phyloP scores from a whole-genome alignment of 2,113 vertebrate species.

The Nothocercus nigrocapillus region DNA sequence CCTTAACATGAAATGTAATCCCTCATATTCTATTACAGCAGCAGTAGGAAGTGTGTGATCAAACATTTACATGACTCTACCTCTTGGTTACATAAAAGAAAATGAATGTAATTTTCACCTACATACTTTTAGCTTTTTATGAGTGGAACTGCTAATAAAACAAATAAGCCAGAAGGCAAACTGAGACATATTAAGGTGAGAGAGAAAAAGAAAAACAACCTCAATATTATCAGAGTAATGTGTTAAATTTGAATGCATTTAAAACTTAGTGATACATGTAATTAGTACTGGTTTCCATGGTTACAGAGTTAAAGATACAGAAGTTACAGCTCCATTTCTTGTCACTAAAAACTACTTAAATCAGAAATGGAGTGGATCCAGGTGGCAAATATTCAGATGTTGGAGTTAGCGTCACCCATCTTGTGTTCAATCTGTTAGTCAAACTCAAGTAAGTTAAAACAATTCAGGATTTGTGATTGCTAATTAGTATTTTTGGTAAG shows the following conservation, averaged over 20 bases:
- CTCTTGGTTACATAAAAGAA: constrained; percentile 49
- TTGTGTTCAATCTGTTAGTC: constrained; percentile 55
- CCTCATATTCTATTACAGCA: background rate
- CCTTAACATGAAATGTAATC: background rate
- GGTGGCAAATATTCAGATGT: constrained; percentile 38
- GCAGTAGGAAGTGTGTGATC: constrained; percentile 12
- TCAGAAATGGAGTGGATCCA: constrained; percentile 56
- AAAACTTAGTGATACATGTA: constrained; percentile 58
- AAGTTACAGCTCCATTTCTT: constrained; percentile 36
- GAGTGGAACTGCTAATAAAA: constrained; percentile 16
- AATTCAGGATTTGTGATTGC: background rate
- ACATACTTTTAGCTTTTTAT: constrained; percentile 31
- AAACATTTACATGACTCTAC: constrained; percentile 55
- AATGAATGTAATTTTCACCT: constrained; percentile 58
- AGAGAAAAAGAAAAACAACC: constrained; percentile 39
- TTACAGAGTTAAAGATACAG: constrained; percentile 46
- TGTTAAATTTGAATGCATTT: constrained; percentile 64
- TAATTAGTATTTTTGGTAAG: background rate
- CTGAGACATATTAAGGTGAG: constrained; percentile 47
- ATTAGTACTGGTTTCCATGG: constrained; percentile 61
- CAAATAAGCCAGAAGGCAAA: constrained; percentile 61
- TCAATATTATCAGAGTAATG: constrained; percentile 53
- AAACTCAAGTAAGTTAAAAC: background rate
- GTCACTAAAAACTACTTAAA: constrained; percentile 33
- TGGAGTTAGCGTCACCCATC: background rate